Base-by-base conservation (phyloP, 2,113 vertebrate genomes). In the Phalacrocorax brasilianus region DNA sequence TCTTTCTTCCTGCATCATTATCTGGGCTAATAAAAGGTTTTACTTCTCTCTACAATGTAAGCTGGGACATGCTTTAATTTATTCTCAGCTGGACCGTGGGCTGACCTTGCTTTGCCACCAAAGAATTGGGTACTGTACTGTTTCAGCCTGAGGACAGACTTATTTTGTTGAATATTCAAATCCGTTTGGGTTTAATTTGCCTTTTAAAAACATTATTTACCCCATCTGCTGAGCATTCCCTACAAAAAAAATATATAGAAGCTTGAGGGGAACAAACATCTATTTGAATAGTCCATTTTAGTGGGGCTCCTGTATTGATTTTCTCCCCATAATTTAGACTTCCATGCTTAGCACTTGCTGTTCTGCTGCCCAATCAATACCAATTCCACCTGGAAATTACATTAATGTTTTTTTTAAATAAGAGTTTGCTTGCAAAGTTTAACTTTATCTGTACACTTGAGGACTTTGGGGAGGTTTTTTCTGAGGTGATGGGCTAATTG, bases 351-450 rank as follows among this genome's bases (percentile, higher is more conserved):
- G n/a, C 61, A 68, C 75, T 94, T 82, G 56, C 32, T 85, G 38
- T 42, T 81, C 68, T 81, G 45, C 44, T 71, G 52, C 44, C 47
- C 61, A 75, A 12, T 93, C 92, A 38, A 91, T 94, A 87, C 24
- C 3, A 13, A 10, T 42, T 85, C 65, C 32, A 2, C 19, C 70
- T 81, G 56, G 66, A 71, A 93, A 91, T 72, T 28, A 27, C 65
- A 14, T 77, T 70, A 24, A 2, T 68, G 14, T 44, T 12, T 88
- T 9, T 9, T 74, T 83, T 49, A 78, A 89, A 72, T 23, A 40
- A 32, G 27, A 55, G 33, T 72, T 78, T 74, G 32, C 33, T 87
- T 63, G 44, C 5, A 12, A 78, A 30, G 5, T 76, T 78, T 21
- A 52, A 9, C 38, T 81, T 86, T 45, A 12, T 27, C 18, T 59